phyloP scores from a whole-genome alignment of 2,797 vertebrate species.

The Sciurus carolinensis region DNA sequence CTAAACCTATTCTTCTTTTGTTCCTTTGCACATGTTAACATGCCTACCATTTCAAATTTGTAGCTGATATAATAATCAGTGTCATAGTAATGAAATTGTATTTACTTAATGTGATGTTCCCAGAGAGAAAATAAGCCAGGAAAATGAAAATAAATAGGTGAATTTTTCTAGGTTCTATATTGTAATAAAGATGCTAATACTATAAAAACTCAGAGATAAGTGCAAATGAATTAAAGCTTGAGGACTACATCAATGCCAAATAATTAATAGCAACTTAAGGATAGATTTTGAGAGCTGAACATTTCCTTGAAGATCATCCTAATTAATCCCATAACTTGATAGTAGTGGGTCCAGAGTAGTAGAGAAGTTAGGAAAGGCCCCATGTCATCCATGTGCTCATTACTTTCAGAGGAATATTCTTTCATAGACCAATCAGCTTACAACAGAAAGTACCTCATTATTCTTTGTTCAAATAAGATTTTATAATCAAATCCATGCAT shows the following conservation, averaged over 20 bases:
- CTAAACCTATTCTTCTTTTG: not conserved
- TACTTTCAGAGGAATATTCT: not conserved
- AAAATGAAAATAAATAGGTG: conserved; percentile 47
- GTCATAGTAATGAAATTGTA: conserved; percentile 31
- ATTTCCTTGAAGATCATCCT: conserved; percentile 6
- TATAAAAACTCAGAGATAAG: conserved; percentile 30
- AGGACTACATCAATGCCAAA: not conserved
- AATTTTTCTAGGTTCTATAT: not conserved
- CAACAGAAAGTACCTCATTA: not conserved
- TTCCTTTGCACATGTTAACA: not conserved
- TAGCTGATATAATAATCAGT: conserved; percentile 7
- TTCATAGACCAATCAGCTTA: not conserved
- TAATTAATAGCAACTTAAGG: not conserved
- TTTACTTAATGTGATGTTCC: conserved; percentile 20
- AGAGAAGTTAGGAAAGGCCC: not conserved
- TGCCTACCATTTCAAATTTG: not conserved
- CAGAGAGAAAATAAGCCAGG: not conserved
- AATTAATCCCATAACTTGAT: not conserved
- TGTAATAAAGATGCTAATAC: not conserved
- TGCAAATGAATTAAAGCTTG: not conserved
- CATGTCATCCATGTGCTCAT: not conserved
- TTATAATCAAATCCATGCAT: not conserved
- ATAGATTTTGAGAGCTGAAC: not conserved
- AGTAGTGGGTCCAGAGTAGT: not conserved
- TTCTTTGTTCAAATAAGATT: not conserved